phyloP scores from a whole-genome alignment of 1,140 invertebrate species.

The Andrena cerasifolii region DNA sequence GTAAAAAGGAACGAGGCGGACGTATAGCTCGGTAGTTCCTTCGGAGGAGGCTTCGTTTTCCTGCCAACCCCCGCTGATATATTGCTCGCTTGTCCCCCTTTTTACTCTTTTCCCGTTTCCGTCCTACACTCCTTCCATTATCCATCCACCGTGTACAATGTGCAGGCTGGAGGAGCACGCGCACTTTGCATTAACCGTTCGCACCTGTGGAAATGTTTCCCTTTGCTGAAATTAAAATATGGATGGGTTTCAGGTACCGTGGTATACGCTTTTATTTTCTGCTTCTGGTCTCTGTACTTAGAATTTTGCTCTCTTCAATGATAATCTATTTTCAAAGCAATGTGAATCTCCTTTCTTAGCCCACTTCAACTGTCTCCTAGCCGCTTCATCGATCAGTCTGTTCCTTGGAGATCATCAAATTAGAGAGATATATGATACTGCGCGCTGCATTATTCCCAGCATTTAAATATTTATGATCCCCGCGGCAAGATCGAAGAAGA shows the following conservation, averaged over 20 bases:
- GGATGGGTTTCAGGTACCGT: background rate
- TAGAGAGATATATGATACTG: too few species aligned
- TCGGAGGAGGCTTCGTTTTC: conserved; percentile 67
- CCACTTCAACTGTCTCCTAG: too few species aligned
- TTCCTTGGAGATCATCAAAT: too few species aligned
- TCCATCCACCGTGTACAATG: conserved; percentile 11
- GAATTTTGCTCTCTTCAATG: too few species aligned
- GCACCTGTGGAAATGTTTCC: background rate
- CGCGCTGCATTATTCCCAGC: too few species aligned
- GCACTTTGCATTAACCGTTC: background rate
- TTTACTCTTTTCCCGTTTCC: conserved; percentile 22
- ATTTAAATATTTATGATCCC: too few species aligned
- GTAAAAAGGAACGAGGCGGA: conserved; percentile 71
- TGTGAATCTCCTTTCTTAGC: too few species aligned
- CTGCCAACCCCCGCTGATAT: conserved; percentile 73
- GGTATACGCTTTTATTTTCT: background rate
- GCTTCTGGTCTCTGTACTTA: too few species aligned
- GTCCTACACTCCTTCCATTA: conserved; percentile 18
- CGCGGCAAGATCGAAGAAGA: too few species aligned
- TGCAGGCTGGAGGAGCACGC: background rate
- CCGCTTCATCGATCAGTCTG: too few species aligned
- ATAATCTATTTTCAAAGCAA: too few species aligned
- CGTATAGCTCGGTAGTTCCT: conserved; percentile 72
- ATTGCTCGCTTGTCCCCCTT: conserved; percentile 71
- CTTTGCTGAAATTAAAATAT: background rate